A percentile compares a stretch with the other conserved stretches of the same genome.
These are phyloP conservation scores for Pelecanoides urinatrix DNA, from an alignment of 2,113 vertebrate genomes.

Conservation along the genomic window DNA sequence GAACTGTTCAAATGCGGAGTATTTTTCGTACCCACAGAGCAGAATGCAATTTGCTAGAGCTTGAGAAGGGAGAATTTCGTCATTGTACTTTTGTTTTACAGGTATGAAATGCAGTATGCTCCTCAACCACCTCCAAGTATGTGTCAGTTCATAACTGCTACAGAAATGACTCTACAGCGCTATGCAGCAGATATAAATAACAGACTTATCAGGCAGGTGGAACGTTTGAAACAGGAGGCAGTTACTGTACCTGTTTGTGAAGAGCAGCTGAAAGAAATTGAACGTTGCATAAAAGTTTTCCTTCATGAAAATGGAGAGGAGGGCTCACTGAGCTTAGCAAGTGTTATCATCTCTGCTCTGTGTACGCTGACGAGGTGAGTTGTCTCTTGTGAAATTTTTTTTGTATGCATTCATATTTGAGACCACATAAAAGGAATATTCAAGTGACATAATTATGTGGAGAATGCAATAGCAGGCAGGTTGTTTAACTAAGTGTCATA, in stretches of 20 bases:
- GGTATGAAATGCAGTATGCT: conserved; percentile 91
- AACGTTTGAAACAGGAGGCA: conserved; percentile 91
- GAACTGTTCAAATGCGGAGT: neutral
- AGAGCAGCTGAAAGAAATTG: conserved; percentile 96
- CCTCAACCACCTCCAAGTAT: conserved; percentile 82
- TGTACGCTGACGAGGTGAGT: conserved; percentile 89
- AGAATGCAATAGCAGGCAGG: neutral
- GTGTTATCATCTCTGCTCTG: conserved; percentile 92
- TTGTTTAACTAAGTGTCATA: neutral
- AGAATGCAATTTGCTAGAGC: neutral
- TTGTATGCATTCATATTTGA: rapidly evolving
- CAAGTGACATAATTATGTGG: neutral
- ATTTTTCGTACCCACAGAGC: neutral
- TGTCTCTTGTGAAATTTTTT: rapidly evolving
- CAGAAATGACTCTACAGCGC: conserved; percentile 90
- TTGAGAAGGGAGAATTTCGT: neutral
- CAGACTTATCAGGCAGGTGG: conserved; percentile 86
- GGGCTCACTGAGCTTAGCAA: conserved; percentile 89
- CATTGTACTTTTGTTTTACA: neutral
- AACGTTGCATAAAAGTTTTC: conserved; percentile 93
- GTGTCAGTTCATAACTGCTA: conserved; percentile 89
- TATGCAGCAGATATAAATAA: conserved; percentile 89
- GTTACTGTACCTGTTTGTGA: conserved; percentile 86
- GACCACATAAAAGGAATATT: rapidly evolving
- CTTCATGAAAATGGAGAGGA: conserved; percentile 91